Conservation (phyloP, 2,888 invertebrate species). For the Calameuta filiformis region DNA sequence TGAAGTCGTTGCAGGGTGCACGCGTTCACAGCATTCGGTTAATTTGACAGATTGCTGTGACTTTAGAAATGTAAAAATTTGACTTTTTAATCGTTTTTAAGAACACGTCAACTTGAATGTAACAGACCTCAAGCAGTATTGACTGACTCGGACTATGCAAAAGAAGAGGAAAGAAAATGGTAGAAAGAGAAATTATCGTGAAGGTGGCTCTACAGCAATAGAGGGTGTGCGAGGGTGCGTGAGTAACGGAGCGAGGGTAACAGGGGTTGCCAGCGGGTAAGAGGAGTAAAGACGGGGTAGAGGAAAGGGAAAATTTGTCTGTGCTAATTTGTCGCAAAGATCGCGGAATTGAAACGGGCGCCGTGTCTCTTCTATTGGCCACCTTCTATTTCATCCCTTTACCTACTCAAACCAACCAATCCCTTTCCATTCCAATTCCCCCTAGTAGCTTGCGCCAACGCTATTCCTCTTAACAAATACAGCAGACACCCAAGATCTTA, state of each 20-base stretch:
- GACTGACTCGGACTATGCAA: not conserved
- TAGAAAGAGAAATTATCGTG: not conserved
- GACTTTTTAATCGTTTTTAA: not conserved
- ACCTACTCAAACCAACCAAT: not conserved
- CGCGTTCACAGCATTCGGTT: too few relatives aligned
- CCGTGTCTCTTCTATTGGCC: slow-evolving; percentile 49
- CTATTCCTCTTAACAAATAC: not conserved
- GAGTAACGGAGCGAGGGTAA: slow-evolving; percentile 28
- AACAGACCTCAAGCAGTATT: not conserved
- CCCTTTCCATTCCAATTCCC: not conserved
- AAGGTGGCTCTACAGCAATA: not conserved
- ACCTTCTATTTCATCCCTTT: not conserved
- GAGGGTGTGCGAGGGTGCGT: slow-evolving; percentile 20
- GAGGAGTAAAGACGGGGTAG: slow-evolving; percentile 25
- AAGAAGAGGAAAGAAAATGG: slow-evolving; percentile 14
- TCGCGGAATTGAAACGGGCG: slow-evolving; percentile 55
- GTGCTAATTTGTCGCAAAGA: slow-evolving; percentile 57
- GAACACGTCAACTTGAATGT: not conserved
- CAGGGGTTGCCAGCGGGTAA: slow-evolving; percentile 30
- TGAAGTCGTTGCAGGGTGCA: too few relatives aligned
- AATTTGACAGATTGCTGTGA: too few relatives aligned
- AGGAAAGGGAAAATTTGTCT: slow-evolving; percentile 51
- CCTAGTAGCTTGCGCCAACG: not conserved
- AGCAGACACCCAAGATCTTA: slow-evolving; percentile 33
- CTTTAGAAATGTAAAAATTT: not conserved